phyloP scores from a whole-genome alignment of 2,113 vertebrate species.

The Gobiocypris rarus region DNA sequence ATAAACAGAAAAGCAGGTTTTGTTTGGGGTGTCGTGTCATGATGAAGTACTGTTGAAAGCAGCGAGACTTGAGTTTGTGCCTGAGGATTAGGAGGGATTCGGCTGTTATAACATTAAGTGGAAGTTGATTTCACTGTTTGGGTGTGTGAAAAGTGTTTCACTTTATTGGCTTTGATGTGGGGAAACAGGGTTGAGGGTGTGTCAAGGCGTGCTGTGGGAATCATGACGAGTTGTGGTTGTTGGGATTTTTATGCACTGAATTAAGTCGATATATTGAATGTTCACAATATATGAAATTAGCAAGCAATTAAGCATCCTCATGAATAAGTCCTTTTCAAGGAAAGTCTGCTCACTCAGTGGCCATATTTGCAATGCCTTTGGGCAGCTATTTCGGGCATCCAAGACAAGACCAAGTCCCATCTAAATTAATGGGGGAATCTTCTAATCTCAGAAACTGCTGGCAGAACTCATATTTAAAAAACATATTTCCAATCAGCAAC shows the following conservation, averaged over 20 bases:
- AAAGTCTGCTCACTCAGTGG: too few relatives aligned
- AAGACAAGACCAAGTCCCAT: too few relatives aligned
- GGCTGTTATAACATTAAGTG: background rate
- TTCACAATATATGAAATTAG: background rate
- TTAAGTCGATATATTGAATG: background rate
- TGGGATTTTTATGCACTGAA: too few relatives aligned
- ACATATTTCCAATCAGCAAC: too few relatives aligned
- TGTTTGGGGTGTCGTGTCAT: background rate
- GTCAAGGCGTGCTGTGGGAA: constrained; percentile 7
- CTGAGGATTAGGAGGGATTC: constrained; percentile 29
- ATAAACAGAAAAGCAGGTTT: background rate
- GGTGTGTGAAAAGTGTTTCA: constrained; percentile 9
- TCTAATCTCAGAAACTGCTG: too few relatives aligned
- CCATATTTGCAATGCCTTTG: too few relatives aligned
- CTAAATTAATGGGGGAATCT: too few relatives aligned
- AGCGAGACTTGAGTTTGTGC: background rate
- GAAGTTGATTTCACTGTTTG: constrained; percentile 6
- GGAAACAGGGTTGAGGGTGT: background rate
- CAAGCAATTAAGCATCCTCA: background rate
- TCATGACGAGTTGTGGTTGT: background rate
- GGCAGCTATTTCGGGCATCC: too few relatives aligned
- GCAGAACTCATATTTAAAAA: too few relatives aligned
- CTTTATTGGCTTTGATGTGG: constrained; percentile 17
- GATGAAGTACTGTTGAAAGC: background rate
- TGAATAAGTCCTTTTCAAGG: background rate